These are phyloP conservation scores for Cricetomys ansorgei DNA, from an alignment of 2,113 vertebrate species.

Conservation along the genomic window DNA sequence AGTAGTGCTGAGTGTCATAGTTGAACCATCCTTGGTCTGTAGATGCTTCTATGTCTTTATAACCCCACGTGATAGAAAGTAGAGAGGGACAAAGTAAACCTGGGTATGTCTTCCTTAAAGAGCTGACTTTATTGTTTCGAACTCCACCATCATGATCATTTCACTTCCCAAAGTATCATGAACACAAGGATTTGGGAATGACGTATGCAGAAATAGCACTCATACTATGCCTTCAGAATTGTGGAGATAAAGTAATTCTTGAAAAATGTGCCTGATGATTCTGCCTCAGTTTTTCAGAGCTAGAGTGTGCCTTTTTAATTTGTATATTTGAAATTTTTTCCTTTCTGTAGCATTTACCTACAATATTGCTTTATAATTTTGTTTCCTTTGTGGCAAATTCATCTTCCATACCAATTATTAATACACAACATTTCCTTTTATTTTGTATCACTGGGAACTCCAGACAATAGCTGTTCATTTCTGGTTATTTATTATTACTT, in stretches of 20 bases:
- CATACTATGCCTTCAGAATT: neutral
- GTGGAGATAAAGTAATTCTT: neutral
- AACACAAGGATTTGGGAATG: neutral
- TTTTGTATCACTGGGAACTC: neutral
- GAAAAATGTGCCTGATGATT: neutral
- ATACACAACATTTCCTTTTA: neutral
- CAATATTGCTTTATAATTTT: constrained; percentile 4
- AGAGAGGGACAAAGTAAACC: neutral
- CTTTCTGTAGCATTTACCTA: neutral
- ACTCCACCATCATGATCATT: accelerated
- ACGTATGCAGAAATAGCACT: neutral
- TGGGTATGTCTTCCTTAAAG: no score
- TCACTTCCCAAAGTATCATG: neutral
- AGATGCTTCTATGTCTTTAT: neutral
- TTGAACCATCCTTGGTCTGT: neutral
- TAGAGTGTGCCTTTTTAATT: neutral
- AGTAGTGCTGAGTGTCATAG: neutral
- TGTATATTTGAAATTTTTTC: neutral
- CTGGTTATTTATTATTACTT: neutral
- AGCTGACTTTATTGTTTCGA: neutral
- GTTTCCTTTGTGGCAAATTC: neutral
- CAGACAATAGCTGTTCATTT: neutral
- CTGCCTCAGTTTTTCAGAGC: neutral
- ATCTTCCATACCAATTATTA: neutral
- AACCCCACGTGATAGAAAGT: neutral